A percentile compares a stretch with the other conserved stretches of the same genome.
Conservation (phyloP, 2,888 invertebrate species). For the Candidula unifasciata region DNA sequence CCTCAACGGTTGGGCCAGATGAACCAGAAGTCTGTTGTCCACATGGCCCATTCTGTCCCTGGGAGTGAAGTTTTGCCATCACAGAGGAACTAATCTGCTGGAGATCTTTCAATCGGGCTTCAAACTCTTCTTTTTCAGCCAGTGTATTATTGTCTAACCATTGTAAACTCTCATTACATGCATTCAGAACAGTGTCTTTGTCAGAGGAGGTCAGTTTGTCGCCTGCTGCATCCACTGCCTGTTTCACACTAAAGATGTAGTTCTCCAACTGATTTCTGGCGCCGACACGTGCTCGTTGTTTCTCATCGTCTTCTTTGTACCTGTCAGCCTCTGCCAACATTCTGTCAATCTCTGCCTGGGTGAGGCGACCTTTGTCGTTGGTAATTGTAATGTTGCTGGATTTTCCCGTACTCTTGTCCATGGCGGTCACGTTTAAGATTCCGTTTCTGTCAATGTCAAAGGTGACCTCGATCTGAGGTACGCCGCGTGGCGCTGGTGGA, state of each 20-base stretch:
- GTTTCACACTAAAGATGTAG: too few relatives aligned
- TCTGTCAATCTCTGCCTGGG: too few relatives aligned
- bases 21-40: neutral
- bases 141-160: slow-evolving; percentile 90
- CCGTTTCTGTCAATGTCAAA: too few relatives aligned
- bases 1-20: slow-evolving; percentile 76
- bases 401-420: slow-evolving; percentile 7
- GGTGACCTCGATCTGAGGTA: too few relatives aligned
- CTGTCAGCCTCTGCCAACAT: slow-evolving; percentile 46
- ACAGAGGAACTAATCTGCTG: slow-evolving; percentile 87
- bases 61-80: too few relatives aligned
- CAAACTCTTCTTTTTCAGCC: too few relatives aligned
- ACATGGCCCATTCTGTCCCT: slow-evolving; percentile 68
- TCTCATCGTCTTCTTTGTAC: slow-evolving; percentile 74
- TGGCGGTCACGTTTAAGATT: neutral
- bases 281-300: slow-evolving; percentile 68
- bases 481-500: too few relatives aligned
- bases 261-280: slow-evolving; percentile 69
- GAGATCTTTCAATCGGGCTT: slow-evolving; percentile 83
- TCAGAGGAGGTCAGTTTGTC: slow-evolving; percentile 82
- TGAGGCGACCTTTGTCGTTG: too few relatives aligned
- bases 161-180: slow-evolving; percentile 58
- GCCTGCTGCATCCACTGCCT: too few relatives aligned
- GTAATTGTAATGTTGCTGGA: too few relatives aligned
- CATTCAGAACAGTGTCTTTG: slow-evolving; percentile 82